Base-by-base conservation (phyloP, 2,888 invertebrate genomes). In the Pachydiplax longipennis region DNA sequence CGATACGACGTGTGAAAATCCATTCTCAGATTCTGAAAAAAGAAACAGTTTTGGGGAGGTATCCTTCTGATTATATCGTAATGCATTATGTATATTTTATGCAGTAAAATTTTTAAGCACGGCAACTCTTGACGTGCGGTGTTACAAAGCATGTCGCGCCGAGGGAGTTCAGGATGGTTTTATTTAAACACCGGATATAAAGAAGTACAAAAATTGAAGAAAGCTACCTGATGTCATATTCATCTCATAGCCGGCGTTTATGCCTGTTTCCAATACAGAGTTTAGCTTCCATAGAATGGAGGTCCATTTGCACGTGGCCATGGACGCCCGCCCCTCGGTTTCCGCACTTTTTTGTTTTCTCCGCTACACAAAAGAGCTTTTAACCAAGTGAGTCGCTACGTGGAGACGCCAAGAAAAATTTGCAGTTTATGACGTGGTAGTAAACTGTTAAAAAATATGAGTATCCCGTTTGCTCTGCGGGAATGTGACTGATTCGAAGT, bases 221-320 rank as follows among this genome's bases (percentile, higher is more conserved):
- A 65, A n/a, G 65, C 25, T 65, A 65, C 25, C 25, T 65, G 65
- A 65, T 65, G 65, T 22, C n/a, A 65, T n/a, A 25, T 65, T 65
- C 65, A 65, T n/a, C 25, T 65, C 65, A 61, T 61, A 18, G 61
- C 61, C n/a, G 8, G 25, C n/a, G 8, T 65, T 65, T 65, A 65
- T 22, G n/a, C 25, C 22, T n/a, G 25, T 25, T 65, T 65, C 65
- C 25, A 22, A 65, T 65, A 65, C 65, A n/a, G n/a, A 22, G 65
- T 65, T 65, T 65, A 65, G 22, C 65, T 65, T 5, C 65, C 5
- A 13, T 65, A 10, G 65, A 65, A 65, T 65, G n/a, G 22, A n/a
- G n/a, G 6, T 65, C 65, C 65, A 65, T 65, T 96, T 91, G 96
- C 95, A 91, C 96, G 96, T 93, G 97, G 95, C 93, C 96, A 96